These are phyloP conservation scores for Geotrupes spiniger DNA, from an alignment of 2,888 invertebrate species.

Conservation along the genomic window DNA sequence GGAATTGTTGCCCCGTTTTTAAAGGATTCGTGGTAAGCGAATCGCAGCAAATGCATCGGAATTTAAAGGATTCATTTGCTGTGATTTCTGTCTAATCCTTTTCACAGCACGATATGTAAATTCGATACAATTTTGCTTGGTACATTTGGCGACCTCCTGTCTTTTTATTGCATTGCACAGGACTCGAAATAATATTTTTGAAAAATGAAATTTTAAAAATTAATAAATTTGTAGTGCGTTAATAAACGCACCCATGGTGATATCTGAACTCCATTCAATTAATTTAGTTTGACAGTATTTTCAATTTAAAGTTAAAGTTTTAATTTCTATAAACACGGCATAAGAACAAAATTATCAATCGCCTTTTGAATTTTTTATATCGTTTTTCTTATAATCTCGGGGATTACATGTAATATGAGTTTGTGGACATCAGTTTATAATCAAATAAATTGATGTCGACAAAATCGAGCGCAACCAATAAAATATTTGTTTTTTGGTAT, in stretches of 20 bases:
- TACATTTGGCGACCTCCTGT: slow-evolving; percentile 31
- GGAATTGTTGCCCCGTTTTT: slow-evolving; percentile 34
- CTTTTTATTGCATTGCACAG: slow-evolving; percentile 38
- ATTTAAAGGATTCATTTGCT: too few relatives aligned
- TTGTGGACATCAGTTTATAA: background rate
- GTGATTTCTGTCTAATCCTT: slow-evolving; percentile 22
- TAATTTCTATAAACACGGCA: too few relatives aligned
- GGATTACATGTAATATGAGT: slow-evolving; percentile 1
- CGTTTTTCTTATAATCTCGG: slow-evolving; percentile 4
- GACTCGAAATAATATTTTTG: slow-evolving; percentile 16
- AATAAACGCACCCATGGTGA: too few relatives aligned
- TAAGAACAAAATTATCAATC: slow-evolving; percentile 6
- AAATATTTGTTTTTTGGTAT: slow-evolving; percentile 2
- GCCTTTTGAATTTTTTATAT: slow-evolving; percentile 18
- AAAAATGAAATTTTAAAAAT: background rate
- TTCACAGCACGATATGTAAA: slow-evolving; percentile 50
- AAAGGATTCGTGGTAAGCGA: slow-evolving; percentile 32
- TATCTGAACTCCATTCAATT: too few relatives aligned
- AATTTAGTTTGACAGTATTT: too few relatives aligned
- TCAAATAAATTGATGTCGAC: background rate
- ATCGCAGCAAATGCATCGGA: slow-evolving; percentile 4
- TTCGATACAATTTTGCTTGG: slow-evolving; percentile 38
- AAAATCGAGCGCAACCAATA: too few relatives aligned
- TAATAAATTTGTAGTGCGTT: too few relatives aligned
- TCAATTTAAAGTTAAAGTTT: too few relatives aligned